Evolutionary conservation across 2,113 vertebrate genomes (phyloP).

Genomic region (Theropithecus gelada): DNA sequence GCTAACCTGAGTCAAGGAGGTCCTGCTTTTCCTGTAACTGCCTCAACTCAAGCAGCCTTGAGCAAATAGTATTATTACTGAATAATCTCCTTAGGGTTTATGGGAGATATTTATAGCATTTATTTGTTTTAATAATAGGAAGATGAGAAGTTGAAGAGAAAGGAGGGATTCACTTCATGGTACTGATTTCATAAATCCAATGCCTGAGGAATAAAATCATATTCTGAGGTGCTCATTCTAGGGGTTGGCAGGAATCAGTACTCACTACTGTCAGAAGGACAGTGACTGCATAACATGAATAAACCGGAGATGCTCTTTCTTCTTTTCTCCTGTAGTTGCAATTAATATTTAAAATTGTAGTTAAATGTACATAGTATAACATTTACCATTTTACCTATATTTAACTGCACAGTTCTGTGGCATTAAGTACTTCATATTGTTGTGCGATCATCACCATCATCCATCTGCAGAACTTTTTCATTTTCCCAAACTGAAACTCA

Average conservation of each 20-base stretch:
- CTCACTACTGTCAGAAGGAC: neutral
- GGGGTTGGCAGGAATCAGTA: neutral
- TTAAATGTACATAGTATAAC: neutral
- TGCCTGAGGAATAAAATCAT: neutral
- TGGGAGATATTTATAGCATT: neutral
- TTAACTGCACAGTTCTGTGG: neutral
- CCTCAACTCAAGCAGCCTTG: neutral
- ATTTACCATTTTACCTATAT: neutral
- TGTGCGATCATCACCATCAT: rapidly evolving
- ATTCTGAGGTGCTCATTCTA: neutral
- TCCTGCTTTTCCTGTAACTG: neutral
- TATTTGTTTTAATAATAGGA: neutral
- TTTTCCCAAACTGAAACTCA: neutral
- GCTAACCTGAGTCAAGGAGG: neutral
- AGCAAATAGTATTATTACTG: neutral
- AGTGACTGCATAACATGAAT: neutral
- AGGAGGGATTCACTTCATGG: neutral
- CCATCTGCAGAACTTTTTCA: neutral
- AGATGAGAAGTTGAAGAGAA: neutral
- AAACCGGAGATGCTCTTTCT: neutral
- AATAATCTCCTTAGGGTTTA: neutral
- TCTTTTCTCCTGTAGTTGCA: neutral
- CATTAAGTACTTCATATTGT: neutral
- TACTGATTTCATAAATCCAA: neutral
- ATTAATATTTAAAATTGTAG: neutral